Percentiles rank a stretch among this genome's conserved stretches.
These are phyloP conservation scores for Eubucco bourcierii DNA, from an alignment of 2,113 vertebrate genomes.

Conservation along the genomic window DNA sequence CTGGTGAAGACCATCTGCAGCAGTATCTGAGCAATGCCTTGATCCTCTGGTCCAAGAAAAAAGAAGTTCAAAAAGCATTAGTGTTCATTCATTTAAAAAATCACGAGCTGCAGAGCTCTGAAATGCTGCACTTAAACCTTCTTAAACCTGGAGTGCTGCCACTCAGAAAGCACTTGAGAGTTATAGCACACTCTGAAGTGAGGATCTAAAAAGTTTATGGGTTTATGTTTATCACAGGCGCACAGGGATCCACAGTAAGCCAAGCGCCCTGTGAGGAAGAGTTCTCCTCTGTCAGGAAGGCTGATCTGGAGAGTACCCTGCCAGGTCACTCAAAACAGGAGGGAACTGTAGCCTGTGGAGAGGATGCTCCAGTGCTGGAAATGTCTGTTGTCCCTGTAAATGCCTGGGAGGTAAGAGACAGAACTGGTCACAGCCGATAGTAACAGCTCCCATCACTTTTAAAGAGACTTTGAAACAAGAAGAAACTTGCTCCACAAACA, in stretches of 20 bases:
- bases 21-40: neutral
- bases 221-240: neutral
- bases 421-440: neutral
- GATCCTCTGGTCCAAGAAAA: neutral
- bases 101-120: neutral
- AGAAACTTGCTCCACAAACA: neutral
- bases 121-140: neutral
- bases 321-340: neutral
- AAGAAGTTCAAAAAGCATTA: neutral
- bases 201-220: neutral
- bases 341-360: neutral
- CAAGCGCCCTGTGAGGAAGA: neutral
- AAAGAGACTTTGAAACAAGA: neutral
- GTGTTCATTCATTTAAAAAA: neutral
- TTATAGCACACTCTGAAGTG: rapidly evolving
- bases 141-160: neutral
- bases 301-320: constrained; percentile 18
- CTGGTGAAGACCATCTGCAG: neutral
- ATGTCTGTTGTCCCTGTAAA: constrained; percentile 21
- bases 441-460: constrained; percentile 17
- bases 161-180: neutral
- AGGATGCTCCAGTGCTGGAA: neutral
- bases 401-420: neutral
- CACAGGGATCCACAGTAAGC: neutral
- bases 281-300: neutral